Percentiles rank a stretch among this genome's conserved stretches.
phyloP scores from a whole-genome alignment of 2,113 vertebrate genomes.

The Procavia capensis region DNA sequence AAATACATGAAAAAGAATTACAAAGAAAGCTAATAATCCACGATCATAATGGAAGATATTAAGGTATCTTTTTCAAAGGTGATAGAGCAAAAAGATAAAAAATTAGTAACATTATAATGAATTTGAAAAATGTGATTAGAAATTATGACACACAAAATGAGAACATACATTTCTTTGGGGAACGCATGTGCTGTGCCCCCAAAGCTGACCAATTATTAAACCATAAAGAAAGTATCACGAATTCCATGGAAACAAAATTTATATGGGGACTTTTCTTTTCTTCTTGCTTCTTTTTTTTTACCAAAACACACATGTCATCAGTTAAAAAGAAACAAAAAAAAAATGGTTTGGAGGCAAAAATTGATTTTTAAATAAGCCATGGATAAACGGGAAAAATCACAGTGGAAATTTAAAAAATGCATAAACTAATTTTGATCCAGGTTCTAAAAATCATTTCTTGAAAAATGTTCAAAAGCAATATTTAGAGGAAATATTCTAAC shows the following conservation, averaged over 20 bases:
- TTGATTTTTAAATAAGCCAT: neutral
- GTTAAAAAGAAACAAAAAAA: neutral
- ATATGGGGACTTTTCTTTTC: neutral
- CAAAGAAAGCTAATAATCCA: neutral
- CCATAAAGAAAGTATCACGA: neutral
- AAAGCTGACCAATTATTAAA: conserved; percentile 4
- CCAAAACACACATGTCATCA: neutral
- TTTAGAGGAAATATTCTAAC: neutral
- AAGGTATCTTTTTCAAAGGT: neutral
- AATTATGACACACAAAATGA: neutral
- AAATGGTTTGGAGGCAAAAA: neutral
- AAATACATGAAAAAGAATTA: neutral
- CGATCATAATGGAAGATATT: neutral
- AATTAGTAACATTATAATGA: neutral
- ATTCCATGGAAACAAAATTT: neutral
- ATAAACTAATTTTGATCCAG: neutral
- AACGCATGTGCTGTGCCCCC: neutral
- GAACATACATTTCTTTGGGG: neutral
- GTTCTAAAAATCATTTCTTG: neutral
- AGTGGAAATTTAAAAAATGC: neutral
- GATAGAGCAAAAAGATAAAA: neutral
- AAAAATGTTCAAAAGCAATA: neutral
- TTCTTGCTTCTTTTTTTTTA: neutral
- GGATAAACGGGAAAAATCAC: neutral
- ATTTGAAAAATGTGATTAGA: neutral